Conservation (phyloP, 2,797 vertebrate species). For the Trematomus bernacchii region DNA sequence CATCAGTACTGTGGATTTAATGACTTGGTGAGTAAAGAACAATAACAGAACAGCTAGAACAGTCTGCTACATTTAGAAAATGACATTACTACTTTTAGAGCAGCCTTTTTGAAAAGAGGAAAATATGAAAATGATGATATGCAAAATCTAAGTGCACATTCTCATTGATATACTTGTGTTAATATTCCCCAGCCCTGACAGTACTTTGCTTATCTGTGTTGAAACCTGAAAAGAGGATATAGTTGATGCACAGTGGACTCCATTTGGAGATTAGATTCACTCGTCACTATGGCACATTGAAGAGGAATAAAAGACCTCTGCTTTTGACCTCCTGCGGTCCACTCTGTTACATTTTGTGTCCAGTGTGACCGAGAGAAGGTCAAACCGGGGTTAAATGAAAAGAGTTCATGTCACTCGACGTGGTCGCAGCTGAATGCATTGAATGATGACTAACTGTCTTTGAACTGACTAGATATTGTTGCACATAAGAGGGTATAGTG, state of each 20-base stretch:
- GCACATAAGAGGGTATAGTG: slow-evolving; percentile 1
- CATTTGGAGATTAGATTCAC: not conserved
- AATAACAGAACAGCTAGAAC: no score
- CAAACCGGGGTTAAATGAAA: not conserved
- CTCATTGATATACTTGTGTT: no score
- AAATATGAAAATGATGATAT: no score
- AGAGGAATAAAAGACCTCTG: not conserved
- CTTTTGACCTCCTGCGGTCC: slow-evolving; percentile 16
- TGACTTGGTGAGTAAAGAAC: no score
- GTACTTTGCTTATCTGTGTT: not conserved
- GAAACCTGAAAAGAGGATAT: not conserved
- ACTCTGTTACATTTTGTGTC: slow-evolving; percentile 17
- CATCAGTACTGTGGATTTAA: no score
- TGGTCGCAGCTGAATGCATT: not conserved
- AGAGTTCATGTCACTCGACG: not conserved
- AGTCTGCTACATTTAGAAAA: no score
- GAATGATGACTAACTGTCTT: not conserved
- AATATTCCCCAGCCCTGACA: no score
- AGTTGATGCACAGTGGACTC: not conserved
- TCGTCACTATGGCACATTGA: not conserved
- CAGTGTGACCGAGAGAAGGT: not conserved
- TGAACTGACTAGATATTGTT: slow-evolving; percentile 13
- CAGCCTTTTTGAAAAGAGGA: no score
- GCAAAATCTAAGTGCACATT: no score
- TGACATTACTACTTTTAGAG: no score